These are phyloP conservation scores for Trichonephila clavipes DNA, from an alignment of 1,140 invertebrate species.

Conservation along the genomic window DNA sequence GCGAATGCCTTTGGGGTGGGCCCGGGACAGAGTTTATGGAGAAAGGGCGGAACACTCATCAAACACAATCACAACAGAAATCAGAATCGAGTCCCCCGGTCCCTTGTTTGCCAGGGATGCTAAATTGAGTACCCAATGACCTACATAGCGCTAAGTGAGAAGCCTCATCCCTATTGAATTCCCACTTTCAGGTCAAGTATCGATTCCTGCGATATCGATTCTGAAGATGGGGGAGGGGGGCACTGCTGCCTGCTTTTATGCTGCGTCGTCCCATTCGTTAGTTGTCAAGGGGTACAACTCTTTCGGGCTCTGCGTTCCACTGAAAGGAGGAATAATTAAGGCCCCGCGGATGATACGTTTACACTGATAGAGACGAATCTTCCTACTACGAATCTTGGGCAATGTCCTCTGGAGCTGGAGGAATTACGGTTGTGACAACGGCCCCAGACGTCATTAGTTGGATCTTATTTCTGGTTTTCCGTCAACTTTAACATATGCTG, in stretches of 20 bases:
- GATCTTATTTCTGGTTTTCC: neutral
- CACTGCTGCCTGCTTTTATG: conserved; percentile 2
- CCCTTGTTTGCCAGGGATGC: conserved; percentile 57
- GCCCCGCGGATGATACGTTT: conserved; percentile 35
- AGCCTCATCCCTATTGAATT: conserved; percentile 72
- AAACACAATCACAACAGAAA: conserved; percentile 75
- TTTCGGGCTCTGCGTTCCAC: conserved; percentile 57
- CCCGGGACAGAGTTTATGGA: conserved; percentile 51
- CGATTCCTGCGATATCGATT: conserved; percentile 68
- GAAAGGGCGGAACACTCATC: conserved; percentile 70
- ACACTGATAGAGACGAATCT: conserved; percentile 70
- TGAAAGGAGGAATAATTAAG: conserved; percentile 65
- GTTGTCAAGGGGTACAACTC: conserved; percentile 71
- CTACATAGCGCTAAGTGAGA: conserved; percentile 73
- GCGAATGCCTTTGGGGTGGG: conserved; percentile 19
- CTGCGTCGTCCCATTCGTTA: conserved; percentile 63
- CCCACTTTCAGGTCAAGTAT: conserved; percentile 74
- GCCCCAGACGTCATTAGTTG: conserved; percentile 48
- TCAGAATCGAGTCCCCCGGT: conserved; percentile 57
- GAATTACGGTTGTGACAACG: conserved; percentile 57
- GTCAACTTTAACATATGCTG: conserved; percentile 27
- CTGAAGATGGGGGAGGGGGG: conserved; percentile 12
- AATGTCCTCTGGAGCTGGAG: conserved; percentile 47
- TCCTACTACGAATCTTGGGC: conserved; percentile 44
- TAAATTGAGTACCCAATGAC: conserved; percentile 71